These are phyloP conservation scores for Microctenopoma stevenorrisi DNA, from an alignment of 2,797 vertebrate genomes.

Conservation along the genomic window DNA sequence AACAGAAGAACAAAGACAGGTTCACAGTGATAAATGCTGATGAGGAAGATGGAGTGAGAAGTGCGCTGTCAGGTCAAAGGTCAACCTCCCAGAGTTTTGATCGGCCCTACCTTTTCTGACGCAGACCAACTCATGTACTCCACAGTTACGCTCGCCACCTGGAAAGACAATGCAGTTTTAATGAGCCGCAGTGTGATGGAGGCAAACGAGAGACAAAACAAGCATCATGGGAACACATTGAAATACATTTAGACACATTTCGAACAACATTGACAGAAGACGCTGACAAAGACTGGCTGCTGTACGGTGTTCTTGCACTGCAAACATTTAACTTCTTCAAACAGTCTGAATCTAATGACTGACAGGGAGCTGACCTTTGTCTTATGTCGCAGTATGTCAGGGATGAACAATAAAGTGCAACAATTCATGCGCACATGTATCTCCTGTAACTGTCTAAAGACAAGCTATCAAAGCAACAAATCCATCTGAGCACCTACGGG, in stretches of 20 bases:
- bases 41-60: conserved; percentile 11
- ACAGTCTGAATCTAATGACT: not conserved
- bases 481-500: no score
- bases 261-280: conserved; percentile 23
- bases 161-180: conserved; percentile 81
- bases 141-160: conserved; percentile 98
- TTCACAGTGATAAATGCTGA: conserved; percentile 22
- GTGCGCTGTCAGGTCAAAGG: conserved; percentile 29
- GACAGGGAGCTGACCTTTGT: not conserved
- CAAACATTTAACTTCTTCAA: not conserved
- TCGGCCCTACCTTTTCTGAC: conserved; percentile 94
- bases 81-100: conserved; percentile 52
- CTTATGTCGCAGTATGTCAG: not conserved
- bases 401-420: not conserved
- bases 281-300: conserved; percentile 31
- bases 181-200: conserved; percentile 68
- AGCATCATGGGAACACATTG: conserved; percentile 20
- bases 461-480: no score
- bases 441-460: not conserved
- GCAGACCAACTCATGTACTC: conserved; percentile 98
- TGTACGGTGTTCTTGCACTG: not conserved
- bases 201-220: conserved; percentile 36
- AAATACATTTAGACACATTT: conserved; percentile 22
- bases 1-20: conserved; percentile 5
- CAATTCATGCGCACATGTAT: not conserved